Percentiles rank a stretch among this genome's conserved stretches.
Evolutionary conservation across 2,113 vertebrate species (phyloP).

Genomic region (Myotis yumanensis): DNA sequence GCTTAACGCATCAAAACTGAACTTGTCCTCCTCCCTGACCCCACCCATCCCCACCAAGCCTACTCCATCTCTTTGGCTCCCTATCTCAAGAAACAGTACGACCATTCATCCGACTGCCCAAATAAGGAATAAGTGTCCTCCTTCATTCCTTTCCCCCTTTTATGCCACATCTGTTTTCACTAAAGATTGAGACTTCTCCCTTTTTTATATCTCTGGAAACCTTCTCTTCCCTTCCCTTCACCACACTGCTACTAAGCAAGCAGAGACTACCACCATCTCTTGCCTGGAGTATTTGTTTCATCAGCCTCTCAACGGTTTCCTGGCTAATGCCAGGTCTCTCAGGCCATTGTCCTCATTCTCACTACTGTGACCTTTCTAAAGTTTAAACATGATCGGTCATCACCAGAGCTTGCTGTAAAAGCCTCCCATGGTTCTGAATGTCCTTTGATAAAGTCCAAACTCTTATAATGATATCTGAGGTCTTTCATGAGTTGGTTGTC

Average conservation of each 20-base stretch:
- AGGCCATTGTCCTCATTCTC: neutral
- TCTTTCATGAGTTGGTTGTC: neutral
- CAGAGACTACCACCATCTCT: neutral
- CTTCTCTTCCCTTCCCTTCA: neutral
- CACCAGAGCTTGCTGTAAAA: neutral
- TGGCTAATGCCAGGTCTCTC: neutral
- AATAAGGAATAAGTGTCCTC: neutral
- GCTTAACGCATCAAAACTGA: neutral
- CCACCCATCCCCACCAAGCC: rapidly evolving
- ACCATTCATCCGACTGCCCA: neutral
- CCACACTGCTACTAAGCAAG: neutral
- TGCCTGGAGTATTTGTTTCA: neutral
- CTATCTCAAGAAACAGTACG: neutral
- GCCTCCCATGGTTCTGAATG: neutral
- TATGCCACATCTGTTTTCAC: neutral
- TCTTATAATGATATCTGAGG: neutral
- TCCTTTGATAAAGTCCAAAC: neutral
- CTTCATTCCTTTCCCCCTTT: neutral
- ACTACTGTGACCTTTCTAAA: neutral
- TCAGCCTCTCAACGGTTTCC: neutral
- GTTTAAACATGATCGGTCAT: neutral
- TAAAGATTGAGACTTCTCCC: neutral
- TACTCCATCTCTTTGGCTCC: neutral
- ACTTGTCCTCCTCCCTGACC: no score
- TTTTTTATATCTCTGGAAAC: neutral